phyloP scores from a whole-genome alignment of 2,888 invertebrate genomes.

The Octodonta nipae region DNA sequence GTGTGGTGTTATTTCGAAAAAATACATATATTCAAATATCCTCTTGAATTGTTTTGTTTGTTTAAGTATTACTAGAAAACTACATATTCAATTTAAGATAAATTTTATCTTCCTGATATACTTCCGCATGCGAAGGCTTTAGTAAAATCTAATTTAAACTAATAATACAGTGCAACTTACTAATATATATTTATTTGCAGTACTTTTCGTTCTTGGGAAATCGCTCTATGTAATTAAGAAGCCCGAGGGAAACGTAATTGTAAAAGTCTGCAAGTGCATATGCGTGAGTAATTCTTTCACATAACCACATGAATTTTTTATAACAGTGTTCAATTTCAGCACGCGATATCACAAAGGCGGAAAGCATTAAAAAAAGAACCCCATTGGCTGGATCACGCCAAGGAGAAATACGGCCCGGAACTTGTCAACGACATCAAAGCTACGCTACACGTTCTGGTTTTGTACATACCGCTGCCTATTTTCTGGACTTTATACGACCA shows the following conservation, averaged over 20 bases:
- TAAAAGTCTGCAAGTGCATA: conserved; percentile 63
- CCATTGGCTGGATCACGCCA: conserved; percentile 88
- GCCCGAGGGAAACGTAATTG: conserved; percentile 72
- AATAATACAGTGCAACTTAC: too few species aligned
- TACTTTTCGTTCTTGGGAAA: conserved; percentile 70
- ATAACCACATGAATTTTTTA: background rate
- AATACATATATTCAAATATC: too few species aligned
- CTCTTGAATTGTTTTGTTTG: too few species aligned
- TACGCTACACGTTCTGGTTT: conserved; percentile 58
- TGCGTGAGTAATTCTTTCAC: too few species aligned
- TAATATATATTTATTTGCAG: conserved; percentile 41
- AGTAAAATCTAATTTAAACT: too few species aligned
- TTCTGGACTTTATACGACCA: conserved; percentile 98
- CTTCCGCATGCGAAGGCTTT: too few species aligned
- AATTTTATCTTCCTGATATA: too few species aligned
- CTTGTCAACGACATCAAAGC: conserved; percentile 70
- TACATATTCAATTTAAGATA: too few species aligned
- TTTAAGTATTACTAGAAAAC: too few species aligned
- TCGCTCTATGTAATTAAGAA: conserved; percentile 60
- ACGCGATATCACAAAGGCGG: background rate
- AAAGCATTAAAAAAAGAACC: conserved; percentile 21
- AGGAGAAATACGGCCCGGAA: conserved; percentile 54
- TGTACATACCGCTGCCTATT: conserved; percentile 84
- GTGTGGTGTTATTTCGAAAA: too few species aligned
- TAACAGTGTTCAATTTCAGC: background rate